These are phyloP conservation scores for Orchestia grillus DNA, from an alignment of 1,140 invertebrate species.

Conservation along the genomic window DNA sequence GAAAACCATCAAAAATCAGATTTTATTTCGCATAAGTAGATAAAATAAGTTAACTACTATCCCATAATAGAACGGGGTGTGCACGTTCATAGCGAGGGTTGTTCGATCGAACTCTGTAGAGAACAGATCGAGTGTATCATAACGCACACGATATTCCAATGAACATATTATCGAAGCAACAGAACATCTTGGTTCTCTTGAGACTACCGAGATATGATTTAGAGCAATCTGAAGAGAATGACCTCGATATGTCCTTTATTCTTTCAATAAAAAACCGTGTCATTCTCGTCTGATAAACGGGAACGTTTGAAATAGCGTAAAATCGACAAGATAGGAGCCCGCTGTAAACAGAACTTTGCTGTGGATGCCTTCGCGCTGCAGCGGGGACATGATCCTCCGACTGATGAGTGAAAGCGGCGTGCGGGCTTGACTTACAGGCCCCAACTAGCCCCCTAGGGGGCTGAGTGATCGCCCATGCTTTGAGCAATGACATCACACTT, in stretches of 20 bases:
- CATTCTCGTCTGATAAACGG: neutral
- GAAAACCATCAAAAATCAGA: too few species aligned
- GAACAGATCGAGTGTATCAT: neutral
- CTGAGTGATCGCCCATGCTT: neutral
- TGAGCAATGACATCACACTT: neutral
- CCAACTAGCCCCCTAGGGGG: neutral
- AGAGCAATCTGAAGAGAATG: too few species aligned
- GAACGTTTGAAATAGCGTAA: neutral
- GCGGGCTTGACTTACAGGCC: neutral
- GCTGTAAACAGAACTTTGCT: neutral
- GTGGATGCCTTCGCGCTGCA: neutral
- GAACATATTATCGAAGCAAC: too few species aligned
- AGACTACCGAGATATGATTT: too few species aligned
- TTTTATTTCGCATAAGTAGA: too few species aligned
- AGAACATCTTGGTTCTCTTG: too few species aligned
- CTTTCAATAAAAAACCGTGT: neutral
- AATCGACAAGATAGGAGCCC: neutral
- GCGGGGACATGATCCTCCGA: neutral
- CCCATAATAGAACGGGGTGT: too few species aligned
- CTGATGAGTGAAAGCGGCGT: neutral
- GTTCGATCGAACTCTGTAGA: too few species aligned
- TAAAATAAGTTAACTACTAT: too few species aligned
- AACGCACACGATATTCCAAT: neutral
- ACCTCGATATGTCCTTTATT: too few species aligned
- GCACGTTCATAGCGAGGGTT: too few species aligned